Conservation (phyloP, 1,140 invertebrate species). For the Rhopalosiphum padi region DNA sequence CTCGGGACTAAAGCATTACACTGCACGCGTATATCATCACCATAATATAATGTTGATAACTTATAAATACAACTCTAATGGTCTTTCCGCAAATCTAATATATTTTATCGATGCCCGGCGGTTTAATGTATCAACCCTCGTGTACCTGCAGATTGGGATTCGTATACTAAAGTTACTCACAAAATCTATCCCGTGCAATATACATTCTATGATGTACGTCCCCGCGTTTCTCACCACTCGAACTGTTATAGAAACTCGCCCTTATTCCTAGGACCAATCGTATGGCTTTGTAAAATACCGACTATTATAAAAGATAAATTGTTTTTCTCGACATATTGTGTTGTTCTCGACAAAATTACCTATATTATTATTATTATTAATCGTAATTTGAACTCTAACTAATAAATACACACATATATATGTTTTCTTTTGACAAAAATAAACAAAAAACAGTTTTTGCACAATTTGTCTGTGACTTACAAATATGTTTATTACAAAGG, state of each 20-base stretch:
- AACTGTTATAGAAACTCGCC: background rate
- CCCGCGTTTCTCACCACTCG: fast-evolving
- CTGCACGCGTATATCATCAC: too few relatives aligned
- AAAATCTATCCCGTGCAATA: background rate
- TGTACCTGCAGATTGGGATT: background rate
- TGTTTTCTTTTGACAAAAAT: background rate
- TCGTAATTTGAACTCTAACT: background rate
- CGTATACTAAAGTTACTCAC: background rate
- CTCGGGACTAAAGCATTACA: too few relatives aligned
- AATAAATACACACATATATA: background rate
- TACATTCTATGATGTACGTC: too few relatives aligned
- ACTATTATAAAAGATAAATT: too few relatives aligned
- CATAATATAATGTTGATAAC: too few relatives aligned
- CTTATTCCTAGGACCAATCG: background rate
- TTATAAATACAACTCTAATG: background rate
- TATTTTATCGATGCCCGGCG: too few relatives aligned
- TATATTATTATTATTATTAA: background rate
- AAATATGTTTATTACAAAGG: too few relatives aligned
- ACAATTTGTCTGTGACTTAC: too few relatives aligned
- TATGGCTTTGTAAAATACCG: too few relatives aligned
- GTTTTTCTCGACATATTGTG: too few relatives aligned
- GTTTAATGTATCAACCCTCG: background rate
- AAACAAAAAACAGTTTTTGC: too few relatives aligned
- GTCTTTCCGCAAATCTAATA: background rate
- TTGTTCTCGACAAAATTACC: background rate